Base-by-base conservation (phyloP, 2,888 invertebrate species). In the Amorpha juglandis region DNA sequence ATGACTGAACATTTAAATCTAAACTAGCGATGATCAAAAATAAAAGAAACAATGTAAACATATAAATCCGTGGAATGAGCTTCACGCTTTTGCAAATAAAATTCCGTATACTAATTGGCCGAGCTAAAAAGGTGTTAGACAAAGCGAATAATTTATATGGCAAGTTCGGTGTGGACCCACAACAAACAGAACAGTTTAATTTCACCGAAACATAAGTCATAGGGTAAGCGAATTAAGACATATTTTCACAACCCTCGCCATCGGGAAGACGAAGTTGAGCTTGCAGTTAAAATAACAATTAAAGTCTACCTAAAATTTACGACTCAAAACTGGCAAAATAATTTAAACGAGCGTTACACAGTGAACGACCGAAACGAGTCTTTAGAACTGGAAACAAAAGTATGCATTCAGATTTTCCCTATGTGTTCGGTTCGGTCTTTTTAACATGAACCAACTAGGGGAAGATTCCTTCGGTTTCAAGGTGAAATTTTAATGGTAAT, bases 241-340 rank as follows among this genome's bases (percentile, higher is more conserved):
- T 91, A 92, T 92, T 92, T 92, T 88, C 87, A 83, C 83, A 76
- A 80, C 83, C 87, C 87, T 83, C 76, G 74, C 78, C 77, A 78
- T 75, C 72, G 80, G 74, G 81, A 86, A 82, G 85, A 87, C 89
- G 87, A 89, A 87, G 90, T 91, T 87, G 87, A 89, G 87, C 87
- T 90, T 89, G 92, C 93, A 92, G 92, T 93, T 91, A 93, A 92
- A 93, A 91, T 91, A 91, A 93, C 92, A 93, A 93, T 93, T 93
- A 93, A 93, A 93, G 92, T 93, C 93, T 84, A 81, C 82, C 82
- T 83, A 78, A 91, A 92, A 93, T 93, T 93, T 93, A 93, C 90
- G 93, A 90, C 92, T 91, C 83, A 83, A 88, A 91, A 91, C 91
- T 87, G 90, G 86, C 82, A 86, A 91, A 92, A 92, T 92, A 89